Base-by-base conservation (phyloP, 2,888 invertebrate species). In the Hipparchia semele region DNA sequence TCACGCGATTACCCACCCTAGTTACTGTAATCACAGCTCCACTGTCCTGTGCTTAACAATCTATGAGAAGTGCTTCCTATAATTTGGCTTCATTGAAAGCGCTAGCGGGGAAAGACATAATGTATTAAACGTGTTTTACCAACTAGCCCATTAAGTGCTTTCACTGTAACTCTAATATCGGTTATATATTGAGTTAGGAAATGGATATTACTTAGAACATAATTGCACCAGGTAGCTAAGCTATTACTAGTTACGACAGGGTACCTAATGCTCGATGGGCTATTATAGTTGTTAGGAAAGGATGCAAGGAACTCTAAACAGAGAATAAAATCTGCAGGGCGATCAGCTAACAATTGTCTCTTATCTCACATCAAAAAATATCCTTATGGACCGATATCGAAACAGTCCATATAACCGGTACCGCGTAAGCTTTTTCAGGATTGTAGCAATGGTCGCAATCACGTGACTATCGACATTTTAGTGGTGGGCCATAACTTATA, bases 11-110 rank as follows among this genome's bases (percentile, higher is more conserved):
- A 83, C 82, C 84, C 82, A 81, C 81, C 82, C 80, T 78, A 80
- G 80, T 79, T 74, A 70, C 78, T 77, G 79, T 81, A 80, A 82
- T 82, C 80, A 79, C 65, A 72, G 76, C 56, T 59, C 65, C 69
- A 77, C 79, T 80, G 80, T 81, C 79, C 72, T 78, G 73, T 76
- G 60, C 74, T 72, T 78, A 80, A 77, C 75, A 71, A 79, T 80
- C 76, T 78, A 75, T 74, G 75, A 72, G 76, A 76, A 69, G 75
- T 75, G 77, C 82, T 86, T 85, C 85, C 84, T 87, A 86, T 88
- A 88, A 89, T 89, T 89, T 87, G 79, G 84, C 79, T 82, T 77
- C 81, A 83, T 83, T 82, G 82, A 81, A 86, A 85, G 60, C 76
- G 79, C 83, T 82, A 77, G 72, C 74, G 82, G 83, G 83, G 80